Evolutionary conservation across 2,888 invertebrate species (phyloP), one percentile per base, ranked within the genome.

Genomic region (Napeogenes sylphis): DNA sequence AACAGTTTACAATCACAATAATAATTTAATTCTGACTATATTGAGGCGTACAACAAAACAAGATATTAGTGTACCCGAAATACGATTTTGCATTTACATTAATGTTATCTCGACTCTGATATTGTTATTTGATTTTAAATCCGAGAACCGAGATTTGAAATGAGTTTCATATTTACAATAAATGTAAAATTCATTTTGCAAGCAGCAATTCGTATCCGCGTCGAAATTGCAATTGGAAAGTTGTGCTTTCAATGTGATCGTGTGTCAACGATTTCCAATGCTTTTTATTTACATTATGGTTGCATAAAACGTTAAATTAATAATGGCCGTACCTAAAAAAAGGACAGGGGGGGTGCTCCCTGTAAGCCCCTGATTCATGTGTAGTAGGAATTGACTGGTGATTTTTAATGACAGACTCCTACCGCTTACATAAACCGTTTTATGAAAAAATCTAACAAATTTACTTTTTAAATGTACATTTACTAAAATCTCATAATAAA

Each of bases 1-100:
- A 89, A 90, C 85, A 79, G 79, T 90, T 87, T 84, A 88, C 83
- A 83, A 81, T 80, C 76, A 84, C 82, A 85, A 89, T 87, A 88
- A 85, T 87, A 87, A 88, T 89, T 88, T 85, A 81, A 84, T 77
- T 84, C 80, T 74, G 78, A 81, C 81, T 80, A 76, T 75, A 78
- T 75, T 65, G 63, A 65, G 72, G 82, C 82, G 82, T 82, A 83
- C 82, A 80, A 21, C 21, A 21, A 21, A 84, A 85, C 80, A 80
- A 70, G 77, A 78, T 78, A 84, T 84, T 81, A 84, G 81, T 80
- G 81, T 73, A 73, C 71, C 71, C 72, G 68, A 68, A 73, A 75
- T 74, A 73, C 74, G 77, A 75, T 78, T 81, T 79, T 74, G 78
- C 75, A 74, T 83, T 81, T 72, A 75, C 75, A 71, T 80, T 78